Conservation (phyloP, 2,113 vertebrate species). For the Varanus salvator region DNA sequence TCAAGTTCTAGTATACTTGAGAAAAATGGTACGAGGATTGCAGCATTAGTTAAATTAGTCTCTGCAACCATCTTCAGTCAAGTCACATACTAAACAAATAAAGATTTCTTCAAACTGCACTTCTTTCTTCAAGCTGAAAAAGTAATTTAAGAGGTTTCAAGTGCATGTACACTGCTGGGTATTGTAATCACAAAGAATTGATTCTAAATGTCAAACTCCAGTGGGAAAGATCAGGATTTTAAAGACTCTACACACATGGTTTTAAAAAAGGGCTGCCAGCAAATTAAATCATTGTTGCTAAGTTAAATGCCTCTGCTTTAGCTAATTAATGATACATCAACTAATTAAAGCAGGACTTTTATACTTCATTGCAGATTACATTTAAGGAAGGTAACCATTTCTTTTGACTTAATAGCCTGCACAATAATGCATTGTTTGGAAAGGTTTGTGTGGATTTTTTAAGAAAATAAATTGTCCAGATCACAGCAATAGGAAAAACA, state of each 20-base stretch:
- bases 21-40: neutral
- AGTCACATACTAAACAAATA: conserved; percentile 1
- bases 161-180: neutral
- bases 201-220: conserved; percentile 16
- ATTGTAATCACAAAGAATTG: conserved; percentile 9
- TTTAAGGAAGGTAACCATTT: neutral
- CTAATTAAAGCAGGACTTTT: neutral
- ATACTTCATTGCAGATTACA: neutral
- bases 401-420: neutral
- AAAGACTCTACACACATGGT: conserved; percentile 22
- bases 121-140: conserved; percentile 21
- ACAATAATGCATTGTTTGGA: neutral
- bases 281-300: neutral
- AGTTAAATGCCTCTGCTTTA: neutral
- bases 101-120: conserved; percentile 7
- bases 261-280: conserved; percentile 10
- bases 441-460: neutral
- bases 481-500: neutral
- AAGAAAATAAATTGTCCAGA: too few relatives aligned
- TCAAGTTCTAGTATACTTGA: neutral
- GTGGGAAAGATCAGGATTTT: neutral
- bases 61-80: conserved; percentile 31
- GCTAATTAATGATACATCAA: neutral
- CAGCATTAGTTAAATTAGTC: neutral
- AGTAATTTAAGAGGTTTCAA: conserved; percentile 22